These are phyloP conservation scores for Linnaemya tessellans DNA, from an alignment of 2,888 invertebrate genomes.

Conservation along the genomic window DNA sequence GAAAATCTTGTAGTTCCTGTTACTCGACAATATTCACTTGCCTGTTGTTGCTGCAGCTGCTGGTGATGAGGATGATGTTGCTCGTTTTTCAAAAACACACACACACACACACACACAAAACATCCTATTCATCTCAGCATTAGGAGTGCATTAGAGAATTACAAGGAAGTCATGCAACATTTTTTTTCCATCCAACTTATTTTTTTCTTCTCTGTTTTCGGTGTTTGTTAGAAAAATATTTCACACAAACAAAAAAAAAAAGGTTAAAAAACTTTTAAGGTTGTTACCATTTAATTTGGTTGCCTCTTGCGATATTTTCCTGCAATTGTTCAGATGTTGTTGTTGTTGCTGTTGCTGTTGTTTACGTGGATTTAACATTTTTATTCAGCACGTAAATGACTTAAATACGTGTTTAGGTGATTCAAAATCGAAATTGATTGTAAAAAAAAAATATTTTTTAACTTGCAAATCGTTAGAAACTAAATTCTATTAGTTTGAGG, in stretches of 20 bases:
- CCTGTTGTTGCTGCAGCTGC: neutral
- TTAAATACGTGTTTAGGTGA: conserved; percentile 59
- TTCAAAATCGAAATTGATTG: conserved; percentile 37
- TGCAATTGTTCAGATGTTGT: conserved; percentile 23
- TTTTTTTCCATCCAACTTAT: conserved; percentile 22
- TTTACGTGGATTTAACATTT: conserved; percentile 2
- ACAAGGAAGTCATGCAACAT: conserved; percentile 69
- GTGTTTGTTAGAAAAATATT: conserved; percentile 62
- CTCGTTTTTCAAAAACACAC: conserved; percentile 21
- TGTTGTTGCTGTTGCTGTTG: conserved; percentile 6
- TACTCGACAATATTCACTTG: conserved; percentile 53
- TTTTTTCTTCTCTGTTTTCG: conserved; percentile 27
- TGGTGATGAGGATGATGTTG: conserved; percentile 38
- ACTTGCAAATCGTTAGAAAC: too few relatives aligned
- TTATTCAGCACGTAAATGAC: conserved; percentile 55
- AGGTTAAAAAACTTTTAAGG: conserved; percentile 72
- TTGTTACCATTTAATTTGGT: conserved; percentile 69
- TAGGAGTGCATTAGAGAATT: conserved; percentile 68
- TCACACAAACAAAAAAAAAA: conserved; percentile 64
- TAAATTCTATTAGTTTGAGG: conserved; percentile 35
- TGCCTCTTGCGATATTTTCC: conserved; percentile 15
- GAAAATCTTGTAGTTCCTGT: conserved; percentile 69
- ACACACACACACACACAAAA: neutral
- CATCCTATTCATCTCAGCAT: conserved; percentile 38
- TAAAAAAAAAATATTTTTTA: neutral